Evolutionary conservation across 2,888 invertebrate species (phyloP), one percentile per base, ranked within the genome.

Genomic region (Cephalotes varians): DNA sequence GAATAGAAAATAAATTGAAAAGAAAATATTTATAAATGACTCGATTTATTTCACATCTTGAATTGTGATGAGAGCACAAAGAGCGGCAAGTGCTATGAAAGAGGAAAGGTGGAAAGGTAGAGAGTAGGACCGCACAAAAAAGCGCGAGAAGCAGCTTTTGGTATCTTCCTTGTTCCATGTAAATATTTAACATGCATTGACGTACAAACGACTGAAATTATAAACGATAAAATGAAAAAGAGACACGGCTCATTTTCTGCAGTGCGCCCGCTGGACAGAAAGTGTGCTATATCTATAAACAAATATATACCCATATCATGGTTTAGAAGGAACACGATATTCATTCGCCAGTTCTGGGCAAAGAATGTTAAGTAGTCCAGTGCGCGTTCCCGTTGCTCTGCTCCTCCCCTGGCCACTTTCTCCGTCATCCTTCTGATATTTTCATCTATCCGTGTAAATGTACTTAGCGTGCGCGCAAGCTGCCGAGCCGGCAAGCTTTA

Each of bases 371-470:
- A 89, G 91, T 87, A 90, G 88, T 84, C 82, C 85, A 37, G n/a
- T 74, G 81, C 84, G 65, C 79, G 67, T 79, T 83, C 15, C 58
- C 28, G 34, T 51, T 62, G 51, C 47, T 28, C 60, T 69, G 51
- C 10, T 49, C 21, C 51, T 10, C 3, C 44, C 62, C 80, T 81
- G 79, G 81, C 79, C 85, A 74, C 81, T 31, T 88, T 82, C 86
- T 88, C 85, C 87, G 85, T 80, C 84, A 79, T 79, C 77, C 69
- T 79, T 79, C 87, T 86, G 87, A 88, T 90, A 91, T 91, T 91
- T 91, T 92, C 90, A 90, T 91, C 89, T 91, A 88, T 89, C 91
- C 88, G 86, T 88, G 88, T 90, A 91, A 91, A 92, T 90, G 91
- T 87, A 87, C 88, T 86, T 87, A 90, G 88, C 84, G 85, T 81